phyloP scores from a whole-genome alignment of 2,888 invertebrate species.

The Stegana nigrithorax region DNA sequence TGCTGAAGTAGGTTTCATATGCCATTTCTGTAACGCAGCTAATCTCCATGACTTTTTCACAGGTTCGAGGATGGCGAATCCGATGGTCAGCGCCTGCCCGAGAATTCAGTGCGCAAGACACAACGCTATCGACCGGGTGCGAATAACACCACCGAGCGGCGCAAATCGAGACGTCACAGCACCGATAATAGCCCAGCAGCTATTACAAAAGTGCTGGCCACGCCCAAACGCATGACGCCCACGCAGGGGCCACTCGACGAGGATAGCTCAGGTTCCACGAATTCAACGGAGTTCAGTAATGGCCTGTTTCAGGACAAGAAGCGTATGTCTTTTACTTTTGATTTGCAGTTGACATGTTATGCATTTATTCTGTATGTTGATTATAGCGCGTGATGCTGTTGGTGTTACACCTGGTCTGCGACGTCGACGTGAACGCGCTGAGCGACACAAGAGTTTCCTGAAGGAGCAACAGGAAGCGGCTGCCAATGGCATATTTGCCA shows the following conservation, averaged over 20 bases:
- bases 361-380: no score
- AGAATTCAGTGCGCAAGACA: conserved; percentile 79
- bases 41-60: background rate
- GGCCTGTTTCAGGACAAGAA: conserved; percentile 64
- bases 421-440: conserved; percentile 84
- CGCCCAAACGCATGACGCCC: conserved; percentile 60
- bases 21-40: no score
- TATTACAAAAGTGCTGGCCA: conserved; percentile 57
- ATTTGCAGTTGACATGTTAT: background rate
- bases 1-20: conserved; percentile 79
- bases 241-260: conserved; percentile 65
- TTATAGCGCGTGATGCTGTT: conserved; percentile 67
- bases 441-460: conserved; percentile 86
- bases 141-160: conserved; percentile 76
- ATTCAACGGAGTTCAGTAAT: conserved; percentile 65
- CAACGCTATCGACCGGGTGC: conserved; percentile 75
- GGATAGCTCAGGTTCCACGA: conserved; percentile 72
- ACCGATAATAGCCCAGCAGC: conserved; percentile 74
- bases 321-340: conserved; percentile 40
- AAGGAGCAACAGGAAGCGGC: conserved; percentile 83
- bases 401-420: conserved; percentile 85
- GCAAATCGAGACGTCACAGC: conserved; percentile 84
- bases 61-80: conserved; percentile 72
- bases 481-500: conserved; percentile 59
- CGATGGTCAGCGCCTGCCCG: conserved; percentile 72